Conservation (phyloP, 2,888 invertebrate genomes). For the Maniola hyperantus region DNA sequence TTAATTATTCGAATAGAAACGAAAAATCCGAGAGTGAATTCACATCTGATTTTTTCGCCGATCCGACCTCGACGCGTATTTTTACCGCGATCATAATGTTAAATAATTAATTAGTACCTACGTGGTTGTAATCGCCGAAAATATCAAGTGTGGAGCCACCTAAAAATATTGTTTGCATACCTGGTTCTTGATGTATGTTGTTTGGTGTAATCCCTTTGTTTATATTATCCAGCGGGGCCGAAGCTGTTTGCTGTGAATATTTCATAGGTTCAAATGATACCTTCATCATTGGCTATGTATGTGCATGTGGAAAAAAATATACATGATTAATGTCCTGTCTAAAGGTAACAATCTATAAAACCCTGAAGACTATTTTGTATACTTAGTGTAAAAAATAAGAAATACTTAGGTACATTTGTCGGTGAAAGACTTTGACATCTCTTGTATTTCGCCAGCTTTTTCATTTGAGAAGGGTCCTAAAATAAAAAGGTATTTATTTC, state of each 20-base stretch:
- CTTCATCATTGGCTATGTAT: constrained; percentile 21
- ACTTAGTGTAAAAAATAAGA: neutral
- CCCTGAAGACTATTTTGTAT: neutral
- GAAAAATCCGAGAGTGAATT: neutral
- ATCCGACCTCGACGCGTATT: neutral
- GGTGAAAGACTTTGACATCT: constrained; percentile 65
- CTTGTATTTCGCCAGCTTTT: constrained; percentile 45
- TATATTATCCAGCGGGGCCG: constrained; percentile 37
- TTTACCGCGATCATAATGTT: neutral
- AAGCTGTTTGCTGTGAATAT: constrained; percentile 36
- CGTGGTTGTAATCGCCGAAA: neutral
- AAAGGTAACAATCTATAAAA: neutral
- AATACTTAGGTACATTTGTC: constrained; percentile 51
- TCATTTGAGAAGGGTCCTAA: constrained; percentile 46
- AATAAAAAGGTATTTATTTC: constrained; percentile 32
- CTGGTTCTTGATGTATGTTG: constrained; percentile 37
- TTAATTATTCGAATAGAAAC: neutral
- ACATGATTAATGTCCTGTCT: neutral
- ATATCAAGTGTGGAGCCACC: neutral
- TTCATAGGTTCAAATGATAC: constrained; percentile 37
- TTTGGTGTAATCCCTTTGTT: constrained; percentile 29
- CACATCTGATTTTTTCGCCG: neutral
- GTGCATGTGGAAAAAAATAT: neutral
- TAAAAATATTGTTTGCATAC: constrained; percentile 32
- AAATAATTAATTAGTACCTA: too few species aligned